Conservation (phyloP, 2,113 vertebrate genomes). For the Neodon shergylaensis region DNA sequence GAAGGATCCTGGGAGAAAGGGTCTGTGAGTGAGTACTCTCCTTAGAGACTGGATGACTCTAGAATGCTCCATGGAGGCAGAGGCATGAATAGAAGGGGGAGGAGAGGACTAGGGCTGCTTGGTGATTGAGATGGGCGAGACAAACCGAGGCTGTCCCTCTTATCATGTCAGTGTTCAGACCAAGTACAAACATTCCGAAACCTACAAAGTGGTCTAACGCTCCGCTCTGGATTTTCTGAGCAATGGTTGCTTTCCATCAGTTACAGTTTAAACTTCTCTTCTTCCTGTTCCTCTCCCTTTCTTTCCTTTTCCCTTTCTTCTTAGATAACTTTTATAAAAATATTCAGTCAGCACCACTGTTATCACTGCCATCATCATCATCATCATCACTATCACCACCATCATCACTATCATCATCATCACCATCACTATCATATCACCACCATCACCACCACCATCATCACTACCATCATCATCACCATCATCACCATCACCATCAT, state of each 20-base stretch:
- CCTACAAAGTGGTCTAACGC: background rate
- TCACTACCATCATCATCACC: fast-evolving
- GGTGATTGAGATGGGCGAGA: background rate
- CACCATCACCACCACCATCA: too few relatives aligned
- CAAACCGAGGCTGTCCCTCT: background rate
- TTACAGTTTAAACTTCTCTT: background rate
- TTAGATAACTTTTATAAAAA: background rate
- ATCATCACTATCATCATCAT: background rate
- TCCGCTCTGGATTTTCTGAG: background rate
- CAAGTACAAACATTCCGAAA: background rate
- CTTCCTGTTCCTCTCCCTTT: background rate
- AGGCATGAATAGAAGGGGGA: background rate
- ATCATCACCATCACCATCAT: background rate
- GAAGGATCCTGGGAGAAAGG: background rate
- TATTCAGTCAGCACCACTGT: background rate
- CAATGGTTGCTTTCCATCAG: background rate
- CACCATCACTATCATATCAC: background rate
- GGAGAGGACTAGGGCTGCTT: background rate
- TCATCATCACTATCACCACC: fast-evolving
- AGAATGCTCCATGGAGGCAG: background rate
- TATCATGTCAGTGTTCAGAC: background rate
- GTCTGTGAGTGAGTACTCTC: background rate
- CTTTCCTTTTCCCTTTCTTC: background rate
- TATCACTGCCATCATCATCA: background rate
- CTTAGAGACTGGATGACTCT: background rate